Conservation (phyloP, 2,113 vertebrate genomes). For the Polypterus senegalus region DNA sequence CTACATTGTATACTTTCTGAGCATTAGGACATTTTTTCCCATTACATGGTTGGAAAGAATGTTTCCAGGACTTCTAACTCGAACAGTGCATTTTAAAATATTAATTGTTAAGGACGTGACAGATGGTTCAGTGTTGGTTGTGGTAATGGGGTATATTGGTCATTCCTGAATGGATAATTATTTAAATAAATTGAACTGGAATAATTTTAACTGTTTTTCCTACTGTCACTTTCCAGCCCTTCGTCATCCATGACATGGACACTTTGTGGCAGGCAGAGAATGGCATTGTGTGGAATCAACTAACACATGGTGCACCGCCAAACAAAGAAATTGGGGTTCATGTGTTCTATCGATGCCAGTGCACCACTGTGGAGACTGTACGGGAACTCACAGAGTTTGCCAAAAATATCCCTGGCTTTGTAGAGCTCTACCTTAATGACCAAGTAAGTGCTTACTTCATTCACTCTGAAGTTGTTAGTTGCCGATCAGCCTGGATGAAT, state of each 20-base stretch:
- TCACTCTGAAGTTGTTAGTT: neutral
- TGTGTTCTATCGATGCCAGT: conserved; percentile 96
- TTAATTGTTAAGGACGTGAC: too few species aligned
- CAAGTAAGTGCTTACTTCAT: conserved; percentile 44
- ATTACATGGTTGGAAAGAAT: too few species aligned
- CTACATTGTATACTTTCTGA: too few species aligned
- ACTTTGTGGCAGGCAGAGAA: conserved; percentile 90
- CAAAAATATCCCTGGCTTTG: conserved; percentile 91
- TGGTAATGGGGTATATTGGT: neutral
- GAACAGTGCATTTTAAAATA: too few species aligned
- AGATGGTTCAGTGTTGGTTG: neutral
- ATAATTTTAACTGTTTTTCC: too few species aligned
- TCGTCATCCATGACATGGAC: conserved; percentile 93
- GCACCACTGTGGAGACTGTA: conserved; percentile 88
- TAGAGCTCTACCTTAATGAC: conserved; percentile 86
- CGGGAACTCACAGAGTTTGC: conserved; percentile 93
- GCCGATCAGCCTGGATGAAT: too few species aligned
- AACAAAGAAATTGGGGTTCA: conserved; percentile 93
- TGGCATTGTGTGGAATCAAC: conserved; percentile 88
- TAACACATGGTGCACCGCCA: conserved; percentile 67
- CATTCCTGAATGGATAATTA: neutral
- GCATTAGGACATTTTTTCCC: too few species aligned
- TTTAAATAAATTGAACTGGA: fast-evolving
- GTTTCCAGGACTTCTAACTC: too few species aligned
- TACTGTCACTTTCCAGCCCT: conserved; percentile 55